These are phyloP conservation scores for Rhea americana DNA, from an alignment of 2,113 vertebrate species.

Conservation along the genomic window DNA sequence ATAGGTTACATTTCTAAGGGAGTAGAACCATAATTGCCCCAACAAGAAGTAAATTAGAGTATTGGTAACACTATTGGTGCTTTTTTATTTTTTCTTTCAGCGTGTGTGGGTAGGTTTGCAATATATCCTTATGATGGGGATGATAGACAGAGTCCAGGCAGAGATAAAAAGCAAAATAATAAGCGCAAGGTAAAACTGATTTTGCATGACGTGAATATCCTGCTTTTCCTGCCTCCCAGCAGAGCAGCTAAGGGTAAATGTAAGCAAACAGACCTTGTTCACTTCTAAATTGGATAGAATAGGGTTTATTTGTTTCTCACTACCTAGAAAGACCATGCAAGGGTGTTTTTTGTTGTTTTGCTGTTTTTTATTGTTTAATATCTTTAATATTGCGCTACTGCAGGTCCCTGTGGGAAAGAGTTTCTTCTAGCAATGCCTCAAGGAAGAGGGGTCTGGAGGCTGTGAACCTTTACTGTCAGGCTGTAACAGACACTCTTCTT, in stretches of 20 bases:
- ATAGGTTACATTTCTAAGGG: not conserved
- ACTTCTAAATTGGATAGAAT: constrained; percentile 12
- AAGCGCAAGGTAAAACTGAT: not conserved
- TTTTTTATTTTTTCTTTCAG: not conserved
- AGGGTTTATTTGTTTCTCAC: not conserved
- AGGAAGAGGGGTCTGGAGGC: not conserved
- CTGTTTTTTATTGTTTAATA: not conserved
- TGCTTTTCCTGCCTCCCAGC: not conserved
- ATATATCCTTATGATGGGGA: not conserved
- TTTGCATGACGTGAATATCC: not conserved
- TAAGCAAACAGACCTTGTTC: not conserved
- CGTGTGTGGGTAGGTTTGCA: not conserved
- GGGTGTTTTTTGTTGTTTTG: not conserved
- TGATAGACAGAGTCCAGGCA: not conserved
- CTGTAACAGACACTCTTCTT: not conserved
- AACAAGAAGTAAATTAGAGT: not conserved
- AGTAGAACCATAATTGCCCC: not conserved
- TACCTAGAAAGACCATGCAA: not conserved
- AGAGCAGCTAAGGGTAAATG: not conserved
- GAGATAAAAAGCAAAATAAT: not conserved
- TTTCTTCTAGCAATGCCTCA: not conserved
- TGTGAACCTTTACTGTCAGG: not conserved
- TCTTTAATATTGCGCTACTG: not conserved
- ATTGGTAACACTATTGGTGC: not conserved
- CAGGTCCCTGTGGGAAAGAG: not conserved